Conservation (phyloP, 2,797 vertebrate species). For the Pseudochirops cupreus region DNA sequence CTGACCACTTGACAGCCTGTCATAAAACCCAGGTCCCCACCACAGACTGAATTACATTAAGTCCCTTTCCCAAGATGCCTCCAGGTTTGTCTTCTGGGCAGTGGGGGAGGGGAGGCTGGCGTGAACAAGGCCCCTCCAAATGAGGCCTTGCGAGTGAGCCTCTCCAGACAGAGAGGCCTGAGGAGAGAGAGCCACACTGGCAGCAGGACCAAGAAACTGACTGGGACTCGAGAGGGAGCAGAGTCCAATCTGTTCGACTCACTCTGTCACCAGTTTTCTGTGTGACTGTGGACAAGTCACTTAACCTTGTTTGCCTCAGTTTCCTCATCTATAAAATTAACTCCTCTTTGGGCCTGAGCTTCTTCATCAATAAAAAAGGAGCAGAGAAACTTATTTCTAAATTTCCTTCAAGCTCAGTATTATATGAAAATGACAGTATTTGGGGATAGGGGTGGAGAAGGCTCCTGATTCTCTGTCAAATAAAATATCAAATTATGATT, state of each 20-base stretch:
- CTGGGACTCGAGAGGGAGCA: neutral
- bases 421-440: neutral
- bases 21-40: conserved; percentile 68
- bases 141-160: neutral
- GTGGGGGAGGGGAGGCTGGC: neutral
- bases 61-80: conserved; percentile 1
- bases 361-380: neutral
- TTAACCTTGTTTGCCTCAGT: neutral
- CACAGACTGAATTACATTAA: conserved; percentile 70
- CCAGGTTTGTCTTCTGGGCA: neutral
- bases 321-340: neutral
- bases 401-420: neutral
- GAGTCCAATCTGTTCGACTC: neutral
- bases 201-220: neutral
- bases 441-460: neutral
- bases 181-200: neutral
- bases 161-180: neutral
- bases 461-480: neutral
- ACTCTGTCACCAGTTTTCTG: neutral
- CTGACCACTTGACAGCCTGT: conserved; percentile 77
- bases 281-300: neutral
- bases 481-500: neutral
- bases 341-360: neutral
- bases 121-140: neutral
- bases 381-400: neutral